Base-by-base conservation (phyloP, 2,888 invertebrate genomes). In the Synergus gifuensis region DNA sequence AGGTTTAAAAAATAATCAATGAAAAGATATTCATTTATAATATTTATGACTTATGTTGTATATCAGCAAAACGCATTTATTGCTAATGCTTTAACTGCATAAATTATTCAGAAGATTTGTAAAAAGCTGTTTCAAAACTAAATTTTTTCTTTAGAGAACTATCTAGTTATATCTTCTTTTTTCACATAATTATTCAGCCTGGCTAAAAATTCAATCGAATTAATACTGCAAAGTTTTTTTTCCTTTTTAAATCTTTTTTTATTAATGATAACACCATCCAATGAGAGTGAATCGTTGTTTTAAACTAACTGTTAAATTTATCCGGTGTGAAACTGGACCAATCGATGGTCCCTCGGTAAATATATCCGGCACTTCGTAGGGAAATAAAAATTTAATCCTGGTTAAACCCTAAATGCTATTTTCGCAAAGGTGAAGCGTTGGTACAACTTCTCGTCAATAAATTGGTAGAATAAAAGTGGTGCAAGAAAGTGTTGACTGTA, bases 281-380 rank as follows among this genome's bases (percentile, higher is more conserved):
- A 16, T 73, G 12, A 54, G 54, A 58, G 40, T 8, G 9, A 62
- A 5, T 14, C 12, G 22, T n/a, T 54, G 28, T 73, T 73, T 54
- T 73, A n/a, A 73, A 73, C 54, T 5, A 73, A 73, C 36, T 36
- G n/a, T 40, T 58, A 44, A 66, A 66, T 73, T 49, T n/a, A 49
- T 9, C 36, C 11, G 49, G 2, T n/a, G 2, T 36, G 49, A 73
- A 73, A 73, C 40, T 49, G 73, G 73, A 49, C 54, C 73, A 54
- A 73, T 73, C 73, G 54, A 73, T 73, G 36, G 40, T n/a, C 73
- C 54, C 36, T 46, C 12, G 54, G n/a, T 54, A 49, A 73, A 73
- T 58, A 58, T 36, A 73, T 73, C 54, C 28, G n/a, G 36, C 73
- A 49, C 49, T 42, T 18, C 40, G 18, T 58, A 58, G 58, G 36